A percentile compares a stretch with the other conserved stretches of the same genome.
Conservation (phyloP, 30 jellyfish, hydroid and myxozoan species). For the Aurelia coerulea region DNA sequence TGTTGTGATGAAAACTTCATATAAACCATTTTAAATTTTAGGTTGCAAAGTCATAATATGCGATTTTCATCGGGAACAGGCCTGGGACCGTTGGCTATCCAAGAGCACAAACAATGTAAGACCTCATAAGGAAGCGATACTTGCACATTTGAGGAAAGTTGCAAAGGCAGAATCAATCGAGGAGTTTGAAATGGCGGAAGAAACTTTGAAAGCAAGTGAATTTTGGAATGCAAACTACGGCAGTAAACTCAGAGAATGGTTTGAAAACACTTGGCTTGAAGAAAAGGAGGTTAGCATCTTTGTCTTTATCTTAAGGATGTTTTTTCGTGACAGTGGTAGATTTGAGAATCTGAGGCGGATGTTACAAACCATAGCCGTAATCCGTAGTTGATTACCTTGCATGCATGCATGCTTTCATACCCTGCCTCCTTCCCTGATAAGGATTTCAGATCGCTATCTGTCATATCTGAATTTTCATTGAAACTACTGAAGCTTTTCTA, state of each 20-base stretch:
- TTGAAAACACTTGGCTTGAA: constrained; percentile 21
- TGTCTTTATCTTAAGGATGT: not conserved
- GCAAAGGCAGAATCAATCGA: constrained; percentile 31
- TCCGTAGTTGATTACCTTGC: too few relatives aligned
- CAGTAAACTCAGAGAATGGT: constrained; percentile 20
- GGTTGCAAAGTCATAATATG: constrained; percentile 11
- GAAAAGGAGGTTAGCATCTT: constrained; percentile 29
- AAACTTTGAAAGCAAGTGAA: not conserved
- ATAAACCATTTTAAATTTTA: not conserved
- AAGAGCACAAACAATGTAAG: constrained; percentile 5
- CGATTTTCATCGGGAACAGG: too few relatives aligned
- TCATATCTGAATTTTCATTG: too few relatives aligned
- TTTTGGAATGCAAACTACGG: constrained; percentile 20
- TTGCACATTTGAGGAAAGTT: constrained; percentile 1
- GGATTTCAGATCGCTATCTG: too few relatives aligned
- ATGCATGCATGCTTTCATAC: too few relatives aligned
- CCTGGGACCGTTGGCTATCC: constrained; percentile 10
- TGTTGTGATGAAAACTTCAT: too few relatives aligned
- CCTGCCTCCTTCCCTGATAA: too few relatives aligned
- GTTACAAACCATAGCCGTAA: too few relatives aligned
- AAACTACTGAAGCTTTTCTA: too few relatives aligned
- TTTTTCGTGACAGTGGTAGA: too few relatives aligned
- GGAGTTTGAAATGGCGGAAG: constrained; percentile 5
- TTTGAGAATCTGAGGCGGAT: too few relatives aligned
- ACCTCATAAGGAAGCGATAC: constrained; percentile 1